Base-by-base conservation (phyloP, 2,113 vertebrate genomes). In the Hypomesus transpacificus region DNA sequence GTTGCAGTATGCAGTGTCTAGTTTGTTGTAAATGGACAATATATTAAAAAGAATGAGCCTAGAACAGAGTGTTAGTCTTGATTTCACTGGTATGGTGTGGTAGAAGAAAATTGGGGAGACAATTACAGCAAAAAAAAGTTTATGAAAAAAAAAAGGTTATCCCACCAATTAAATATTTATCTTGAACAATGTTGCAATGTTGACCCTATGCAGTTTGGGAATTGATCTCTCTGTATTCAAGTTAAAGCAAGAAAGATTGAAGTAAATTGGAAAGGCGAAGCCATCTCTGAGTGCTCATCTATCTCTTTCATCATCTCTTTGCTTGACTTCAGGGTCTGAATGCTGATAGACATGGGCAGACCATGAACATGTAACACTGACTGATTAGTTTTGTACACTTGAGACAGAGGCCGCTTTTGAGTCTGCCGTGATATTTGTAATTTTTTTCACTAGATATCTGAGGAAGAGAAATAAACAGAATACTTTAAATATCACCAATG, bases 401-500 rank as follows among this genome's bases (percentile, higher is more conserved):
- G 85, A 90, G 85, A 89, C 76, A 28, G 69, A 70, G 4, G 61
- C 77, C 17, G 75, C 83, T 87, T 87, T 85, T 77, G 80, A 87
- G 84, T 86, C 75, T 85, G 77, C 77, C 17, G 52, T 80, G 77
- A 82, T 83, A 80, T 87, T 84, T 88, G 86, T 86, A 91, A 89
- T 84, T 75, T 60, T 87, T 72, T 78, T 66, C 73, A 52, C 77
- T 75, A 64, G 81, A 82, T 83, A 86, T 89, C 86, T 87, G 84
- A 89, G 88, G 83, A 89, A 87, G 79, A 85, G 76, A 86, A 87
- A 83, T 87, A 88, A 87, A 89, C 81, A 77, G 84, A 89, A 84
- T 88, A 86, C 85, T 90, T 88, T 84, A 89, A 87, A 85, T 87
- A 87, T 88, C 85, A 88, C 86, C 71, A 68, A 87, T 75, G 77